Conservation (phyloP, 2,113 vertebrate genomes). For the Diadophis punctatus region DNA sequence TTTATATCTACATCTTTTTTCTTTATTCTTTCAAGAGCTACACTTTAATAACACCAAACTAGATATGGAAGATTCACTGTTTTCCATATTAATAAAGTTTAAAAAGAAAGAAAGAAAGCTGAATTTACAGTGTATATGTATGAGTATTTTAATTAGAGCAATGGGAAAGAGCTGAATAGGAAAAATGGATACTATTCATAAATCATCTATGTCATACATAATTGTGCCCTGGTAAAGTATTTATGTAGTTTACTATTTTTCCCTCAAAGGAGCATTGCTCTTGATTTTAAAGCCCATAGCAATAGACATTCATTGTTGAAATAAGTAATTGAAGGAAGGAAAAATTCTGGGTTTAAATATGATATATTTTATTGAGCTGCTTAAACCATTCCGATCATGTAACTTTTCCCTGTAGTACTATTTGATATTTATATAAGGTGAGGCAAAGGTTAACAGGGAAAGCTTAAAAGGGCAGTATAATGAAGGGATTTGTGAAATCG, state of each 20-base stretch:
- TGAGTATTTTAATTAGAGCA: not conserved
- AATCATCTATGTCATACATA: not conserved
- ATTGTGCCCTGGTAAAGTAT: not conserved
- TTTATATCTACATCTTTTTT: not conserved
- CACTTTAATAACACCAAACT: not conserved
- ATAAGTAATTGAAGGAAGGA: not conserved
- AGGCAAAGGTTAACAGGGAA: slow-evolving; percentile 22
- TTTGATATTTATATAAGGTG: slow-evolving; percentile 36
- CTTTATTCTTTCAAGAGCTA: not conserved
- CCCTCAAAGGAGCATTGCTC: not conserved
- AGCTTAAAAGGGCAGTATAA: not conserved
- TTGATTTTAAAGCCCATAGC: not conserved
- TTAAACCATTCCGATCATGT: not conserved
- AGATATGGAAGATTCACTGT: not conserved
- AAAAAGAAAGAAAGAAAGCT: not conserved
- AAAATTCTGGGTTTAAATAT: not conserved
- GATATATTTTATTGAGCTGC: not conserved
- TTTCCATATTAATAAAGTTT: not conserved
- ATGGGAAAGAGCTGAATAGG: not conserved
- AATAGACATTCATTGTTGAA: not conserved
- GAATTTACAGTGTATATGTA: not conserved
- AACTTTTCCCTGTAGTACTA: not conserved
- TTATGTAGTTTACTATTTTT: not conserved
- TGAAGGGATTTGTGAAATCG: not conserved
- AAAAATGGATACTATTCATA: not conserved